phyloP scores from a whole-genome alignment of 2,113 vertebrate species.

The Xenopus tropicalis region DNA sequence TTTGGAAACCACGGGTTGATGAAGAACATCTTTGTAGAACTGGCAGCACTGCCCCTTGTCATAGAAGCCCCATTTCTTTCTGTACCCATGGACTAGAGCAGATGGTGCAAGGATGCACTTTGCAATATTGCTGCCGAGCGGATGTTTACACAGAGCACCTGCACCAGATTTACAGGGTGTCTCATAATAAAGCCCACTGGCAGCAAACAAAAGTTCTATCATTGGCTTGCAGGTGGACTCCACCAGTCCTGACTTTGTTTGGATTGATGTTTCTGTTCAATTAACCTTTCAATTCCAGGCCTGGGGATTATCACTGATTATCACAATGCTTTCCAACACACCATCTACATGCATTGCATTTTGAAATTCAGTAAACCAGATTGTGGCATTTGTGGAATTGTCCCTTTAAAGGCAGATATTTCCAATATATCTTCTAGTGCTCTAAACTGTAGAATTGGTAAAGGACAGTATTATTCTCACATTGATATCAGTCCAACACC shows the following conservation, averaged over 20 bases:
- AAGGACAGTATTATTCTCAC: too few relatives aligned
- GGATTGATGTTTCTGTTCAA: constrained; percentile 26
- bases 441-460: too few relatives aligned
- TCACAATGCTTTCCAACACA: too few relatives aligned
- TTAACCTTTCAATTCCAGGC: constrained; percentile 15
- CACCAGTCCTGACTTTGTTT: constrained; percentile 33
- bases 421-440: too few relatives aligned
- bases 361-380: too few relatives aligned
- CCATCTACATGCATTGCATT: too few relatives aligned
- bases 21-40: too few relatives aligned
- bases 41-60: not conserved
- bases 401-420: too few relatives aligned
- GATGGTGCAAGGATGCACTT: constrained; percentile 34
- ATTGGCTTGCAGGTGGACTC: constrained; percentile 17
- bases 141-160: constrained; percentile 28
- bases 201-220: constrained; percentile 34
- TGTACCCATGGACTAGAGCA: constrained; percentile 33
- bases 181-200: constrained; percentile 31
- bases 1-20: too few relatives aligned
- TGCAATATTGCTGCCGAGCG: constrained; percentile 38
- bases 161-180: constrained; percentile 32
- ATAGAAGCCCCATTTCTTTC: constrained; percentile 8
- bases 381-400: too few relatives aligned
- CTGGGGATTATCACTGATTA: not conserved
- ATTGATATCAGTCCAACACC: too few relatives aligned